These are phyloP conservation scores for Saccopteryx leptura DNA, from an alignment of 2,113 vertebrate species.

Conservation along the genomic window DNA sequence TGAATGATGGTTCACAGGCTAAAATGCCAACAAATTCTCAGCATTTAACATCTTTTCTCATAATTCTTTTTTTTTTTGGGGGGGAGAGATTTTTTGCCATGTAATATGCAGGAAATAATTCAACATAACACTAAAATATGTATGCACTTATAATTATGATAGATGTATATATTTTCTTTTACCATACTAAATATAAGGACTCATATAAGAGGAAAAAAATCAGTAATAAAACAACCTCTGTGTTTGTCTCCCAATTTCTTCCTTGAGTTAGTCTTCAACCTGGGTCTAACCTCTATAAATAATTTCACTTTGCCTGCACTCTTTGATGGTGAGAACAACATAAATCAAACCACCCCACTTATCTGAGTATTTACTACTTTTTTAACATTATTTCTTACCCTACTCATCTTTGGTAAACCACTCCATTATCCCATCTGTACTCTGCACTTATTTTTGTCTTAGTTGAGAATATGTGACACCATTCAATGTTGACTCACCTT, in stretches of 20 bases:
- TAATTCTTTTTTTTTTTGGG: background rate
- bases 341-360: background rate
- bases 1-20: rapidly evolving
- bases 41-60: background rate
- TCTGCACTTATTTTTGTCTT: background rate
- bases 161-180: background rate
- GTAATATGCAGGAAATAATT: background rate
- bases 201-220: background rate
- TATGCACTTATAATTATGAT: no score
- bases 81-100: background rate
- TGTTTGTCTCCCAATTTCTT: background rate
- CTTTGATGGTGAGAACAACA: background rate
- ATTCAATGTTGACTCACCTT: rapidly evolving
- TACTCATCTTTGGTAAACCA: background rate
- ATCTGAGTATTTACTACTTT: no score
- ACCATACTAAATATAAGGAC: background rate
- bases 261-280: no score
- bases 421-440: rapidly evolving
- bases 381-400: background rate
- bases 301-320: background rate
- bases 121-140: background rate
- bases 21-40: background rate
- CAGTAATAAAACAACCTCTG: rapidly evolving
- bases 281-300: background rate
- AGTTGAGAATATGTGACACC: background rate